These are phyloP conservation scores for Eupsittula cactorum DNA, from an alignment of 2,113 vertebrate species.

Conservation along the genomic window DNA sequence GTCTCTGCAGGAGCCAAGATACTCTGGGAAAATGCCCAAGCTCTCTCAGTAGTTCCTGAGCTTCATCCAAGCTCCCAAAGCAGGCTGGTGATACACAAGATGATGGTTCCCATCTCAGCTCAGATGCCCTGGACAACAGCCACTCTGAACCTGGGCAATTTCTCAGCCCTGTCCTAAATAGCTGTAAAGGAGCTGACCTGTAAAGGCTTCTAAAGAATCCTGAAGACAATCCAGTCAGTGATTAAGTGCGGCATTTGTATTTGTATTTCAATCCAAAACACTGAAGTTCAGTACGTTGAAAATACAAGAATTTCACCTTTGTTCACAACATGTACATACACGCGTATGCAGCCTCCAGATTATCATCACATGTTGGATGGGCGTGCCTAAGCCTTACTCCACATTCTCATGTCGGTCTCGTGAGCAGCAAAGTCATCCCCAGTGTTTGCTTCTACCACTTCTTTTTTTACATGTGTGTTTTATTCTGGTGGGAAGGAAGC, in stretches of 20 bases:
- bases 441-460: neutral
- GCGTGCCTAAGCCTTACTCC: neutral
- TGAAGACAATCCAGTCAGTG: neutral
- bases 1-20: constrained; percentile 20
- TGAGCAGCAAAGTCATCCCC: neutral
- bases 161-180: neutral
- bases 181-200: neutral
- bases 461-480: neutral
- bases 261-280: neutral
- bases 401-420: neutral
- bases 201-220: neutral
- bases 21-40: constrained; percentile 45
- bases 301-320: neutral
- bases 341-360: rapidly evolving
- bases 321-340: neutral
- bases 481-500: neutral
- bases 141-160: neutral
- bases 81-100: neutral
- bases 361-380: neutral
- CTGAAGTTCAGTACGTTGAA: neutral
- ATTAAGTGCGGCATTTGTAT: neutral
- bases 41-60: neutral
- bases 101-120: neutral
- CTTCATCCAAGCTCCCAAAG: constrained; percentile 5
- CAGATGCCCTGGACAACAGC: neutral